These are phyloP conservation scores for Axis porcinus DNA, from an alignment of 2,113 vertebrate genomes.

Conservation along the genomic window DNA sequence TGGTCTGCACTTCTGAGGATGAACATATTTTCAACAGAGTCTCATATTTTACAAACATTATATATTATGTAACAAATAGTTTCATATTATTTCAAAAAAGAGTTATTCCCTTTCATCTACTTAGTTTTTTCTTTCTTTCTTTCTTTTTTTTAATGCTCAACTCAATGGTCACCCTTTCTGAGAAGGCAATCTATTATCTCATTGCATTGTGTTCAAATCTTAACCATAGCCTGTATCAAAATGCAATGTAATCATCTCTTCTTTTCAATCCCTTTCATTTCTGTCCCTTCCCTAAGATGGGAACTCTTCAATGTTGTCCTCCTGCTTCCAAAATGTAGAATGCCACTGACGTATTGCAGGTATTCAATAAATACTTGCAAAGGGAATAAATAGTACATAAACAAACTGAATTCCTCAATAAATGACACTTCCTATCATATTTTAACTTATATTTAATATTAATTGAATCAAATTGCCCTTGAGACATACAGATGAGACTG, in stretches of 20 bases:
- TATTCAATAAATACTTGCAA: neutral
- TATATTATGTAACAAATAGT: neutral
- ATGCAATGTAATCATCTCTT: neutral
- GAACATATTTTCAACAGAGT: neutral
- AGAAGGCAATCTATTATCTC: neutral
- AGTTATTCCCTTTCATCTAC: neutral
- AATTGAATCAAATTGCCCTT: neutral
- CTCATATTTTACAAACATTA: neutral
- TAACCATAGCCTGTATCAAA: neutral
- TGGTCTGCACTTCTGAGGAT: neutral
- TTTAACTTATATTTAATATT: neutral
- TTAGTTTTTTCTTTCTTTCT: neutral
- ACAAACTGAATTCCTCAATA: neutral
- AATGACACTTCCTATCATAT: neutral
- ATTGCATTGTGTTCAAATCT: neutral
- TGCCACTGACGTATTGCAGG: neutral
- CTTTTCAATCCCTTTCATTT: neutral
- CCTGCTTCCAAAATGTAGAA: neutral
- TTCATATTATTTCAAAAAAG: neutral
- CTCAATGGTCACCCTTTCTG: neutral
- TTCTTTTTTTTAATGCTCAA: neutral
- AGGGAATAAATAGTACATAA: neutral
- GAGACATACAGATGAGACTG: neutral
- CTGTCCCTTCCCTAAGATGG: neutral
- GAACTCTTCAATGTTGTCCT: neutral